Conservation (phyloP, 2,113 vertebrate genomes). For the Barnardius zonarius region DNA sequence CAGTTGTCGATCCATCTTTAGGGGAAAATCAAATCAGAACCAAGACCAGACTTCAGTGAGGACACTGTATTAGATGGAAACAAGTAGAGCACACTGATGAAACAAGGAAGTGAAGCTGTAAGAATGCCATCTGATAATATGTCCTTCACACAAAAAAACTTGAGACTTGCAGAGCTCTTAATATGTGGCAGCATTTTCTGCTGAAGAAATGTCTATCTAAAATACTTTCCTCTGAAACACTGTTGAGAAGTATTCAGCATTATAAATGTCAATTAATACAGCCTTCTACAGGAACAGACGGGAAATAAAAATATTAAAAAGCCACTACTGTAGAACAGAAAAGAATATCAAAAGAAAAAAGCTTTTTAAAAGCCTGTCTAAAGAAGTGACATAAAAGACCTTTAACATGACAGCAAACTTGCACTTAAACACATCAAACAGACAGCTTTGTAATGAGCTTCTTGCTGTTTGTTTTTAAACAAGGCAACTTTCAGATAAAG, state of each 20-base stretch:
- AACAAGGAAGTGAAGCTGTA: not conserved
- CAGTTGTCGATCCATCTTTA: not conserved
- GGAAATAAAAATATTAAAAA: slow-evolving; percentile 19
- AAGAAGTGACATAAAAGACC: not conserved
- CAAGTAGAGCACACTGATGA: not conserved
- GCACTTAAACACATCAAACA: not conserved
- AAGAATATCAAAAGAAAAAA: not conserved
- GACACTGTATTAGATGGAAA: not conserved
- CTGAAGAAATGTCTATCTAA: not conserved
- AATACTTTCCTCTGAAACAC: not conserved
- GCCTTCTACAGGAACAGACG: not conserved
- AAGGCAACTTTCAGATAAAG: not conserved
- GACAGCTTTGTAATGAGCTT: not conserved
- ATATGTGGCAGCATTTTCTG: not conserved
- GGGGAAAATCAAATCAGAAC: not conserved
- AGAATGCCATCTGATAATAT: not conserved
- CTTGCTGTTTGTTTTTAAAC: slow-evolving; percentile 1
- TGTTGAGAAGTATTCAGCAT: not conserved
- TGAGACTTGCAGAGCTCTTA: not conserved
- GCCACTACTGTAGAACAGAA: not conserved
- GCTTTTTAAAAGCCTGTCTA: not conserved
- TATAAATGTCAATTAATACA: not conserved
- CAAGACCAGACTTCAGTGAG: slow-evolving; percentile 7
- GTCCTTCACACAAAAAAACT: not conserved
- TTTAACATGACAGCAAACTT: not conserved